Base-by-base conservation (phyloP, 2,888 invertebrate genomes). In the Meiosimyza platycephala region DNA sequence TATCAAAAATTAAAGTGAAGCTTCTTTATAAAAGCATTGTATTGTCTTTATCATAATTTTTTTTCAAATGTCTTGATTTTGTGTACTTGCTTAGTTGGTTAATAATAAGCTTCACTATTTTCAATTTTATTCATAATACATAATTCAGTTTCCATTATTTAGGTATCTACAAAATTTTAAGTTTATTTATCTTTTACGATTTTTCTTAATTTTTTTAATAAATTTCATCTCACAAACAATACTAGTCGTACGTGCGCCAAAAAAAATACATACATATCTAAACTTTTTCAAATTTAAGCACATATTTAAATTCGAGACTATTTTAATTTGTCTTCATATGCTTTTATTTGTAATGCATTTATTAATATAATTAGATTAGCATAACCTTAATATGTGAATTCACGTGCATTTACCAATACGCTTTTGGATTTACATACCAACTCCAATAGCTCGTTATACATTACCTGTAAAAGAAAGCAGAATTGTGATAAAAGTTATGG, bases 361-460 rank as follows among this genome's bases (percentile, higher is more conserved):
- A n/a, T 59, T 54, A 64, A 55, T 54, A 47, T 55, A 18, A 11
- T 54, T 52, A 52, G 12, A 67, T 66, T 15, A 54, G 16, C 60
- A 64, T 48, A 54, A 55, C 65, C 64, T 51, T 74, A 73, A 60
- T 67, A 52, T 71, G 18, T 48, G 33, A 65, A 57, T 55, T 72
- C 59, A 18, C 59, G 59, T 50, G 71, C 65, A 72, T 65, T 60
- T 28, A 28, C 28, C 28, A 28, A 28, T 28, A 28, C 4, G 28
- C 28, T 28, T 28, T 52, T 59, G 51, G 68, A 59, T 65, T 82
- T 82, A 81, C 72, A 80, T 80, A 71, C 80, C 80, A 78, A 79
- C 76, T 71, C 81, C 82, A 69, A 80, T 79, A 79, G 77, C 84
- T 79, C 83, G 85, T 84, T 84, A 84, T 83, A 84, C 80, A 74